A percentile compares a stretch with the other conserved stretches of the same genome.
These are phyloP conservation scores for Erebia palarica DNA, from an alignment of 2,888 invertebrate species.

Conservation along the genomic window DNA sequence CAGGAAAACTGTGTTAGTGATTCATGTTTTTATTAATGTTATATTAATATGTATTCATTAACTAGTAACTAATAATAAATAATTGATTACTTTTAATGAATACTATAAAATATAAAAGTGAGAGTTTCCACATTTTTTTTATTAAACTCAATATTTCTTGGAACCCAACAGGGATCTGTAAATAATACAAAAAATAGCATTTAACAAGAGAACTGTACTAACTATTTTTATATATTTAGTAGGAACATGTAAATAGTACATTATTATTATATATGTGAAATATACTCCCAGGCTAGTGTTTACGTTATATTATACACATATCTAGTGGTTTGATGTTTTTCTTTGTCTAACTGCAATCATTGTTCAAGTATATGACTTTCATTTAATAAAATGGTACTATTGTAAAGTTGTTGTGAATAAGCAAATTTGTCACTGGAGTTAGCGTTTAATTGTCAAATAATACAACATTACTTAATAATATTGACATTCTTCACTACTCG, in stretches of 20 bases:
- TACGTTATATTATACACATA: not conserved
- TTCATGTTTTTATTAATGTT: too few relatives aligned
- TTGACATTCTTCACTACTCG: not conserved
- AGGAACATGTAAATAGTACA: slow-evolving; percentile 17
- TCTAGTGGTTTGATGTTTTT: not conserved
- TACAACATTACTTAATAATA: too few relatives aligned
- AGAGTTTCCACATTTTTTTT: not conserved
- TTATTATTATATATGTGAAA: not conserved
- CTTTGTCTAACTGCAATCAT: not conserved
- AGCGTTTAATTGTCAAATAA: too few relatives aligned
- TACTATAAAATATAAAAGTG: not conserved
- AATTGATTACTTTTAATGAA: too few relatives aligned
- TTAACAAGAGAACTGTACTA: slow-evolving; percentile 24
- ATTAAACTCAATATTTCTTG: not conserved
- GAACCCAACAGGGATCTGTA: slow-evolving; percentile 34
- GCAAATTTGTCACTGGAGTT: not conserved
- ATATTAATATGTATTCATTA: too few relatives aligned
- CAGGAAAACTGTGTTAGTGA: too few relatives aligned
- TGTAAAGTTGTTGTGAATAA: not conserved
- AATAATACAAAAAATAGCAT: slow-evolving; percentile 24
- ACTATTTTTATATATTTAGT: slow-evolving; percentile 37
- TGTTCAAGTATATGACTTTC: not conserved
- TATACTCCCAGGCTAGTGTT: not conserved
- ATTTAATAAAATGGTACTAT: not conserved
- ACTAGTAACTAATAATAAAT: too few relatives aligned